Evolutionary conservation across 2,888 invertebrate genomes (phyloP), one percentile per base, ranked within the genome.

Genomic region (Standfussiana lucernea): DNA sequence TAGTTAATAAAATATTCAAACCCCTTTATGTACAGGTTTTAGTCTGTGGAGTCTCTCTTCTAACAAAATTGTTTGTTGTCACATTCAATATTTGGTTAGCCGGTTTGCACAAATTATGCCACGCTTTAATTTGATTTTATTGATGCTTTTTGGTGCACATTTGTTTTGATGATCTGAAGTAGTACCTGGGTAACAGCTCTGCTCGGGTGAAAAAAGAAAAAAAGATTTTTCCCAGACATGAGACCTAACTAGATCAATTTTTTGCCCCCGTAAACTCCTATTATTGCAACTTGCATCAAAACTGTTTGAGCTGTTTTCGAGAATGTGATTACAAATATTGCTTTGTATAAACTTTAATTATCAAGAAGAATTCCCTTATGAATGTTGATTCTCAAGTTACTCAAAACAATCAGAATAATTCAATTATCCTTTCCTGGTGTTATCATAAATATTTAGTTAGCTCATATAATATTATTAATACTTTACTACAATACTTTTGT

Each of bases 391-490:
- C 5, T 40, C 21, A 68, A 28, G 21, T 35, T 35, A 71, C 28
- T 64, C 69, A 83, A 42, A 84, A 84, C 66, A 84, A 72, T 64
- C 21, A 35, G 35, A 56, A 10, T 40, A 50, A 64, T 77, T 72
- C 59, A 37, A 72, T 84, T 62, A 70, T 62, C 50, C 40, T 53
- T 77, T 40, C 65, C 73, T 66, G 24, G 35, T 45, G 21, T 56
- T 53, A 74, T 53, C n/a, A 68, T 79, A 79, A 87, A 88, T 83
- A 88, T 86, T 88, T 67, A 75, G 64, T n/a, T 47, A 62, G 45
- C n/a, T 24, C 70, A 65, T 56, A 73, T 69, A 85, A 86, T 87
- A 85, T 86, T 85, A 85, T 89, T 78, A 78, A 65, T 32, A 21
- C 10, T 32, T 59, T 15, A 59, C 8, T 72, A 42, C 47, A 82